These are phyloP conservation scores for Volucella bombylans DNA, from an alignment of 2,888 invertebrate genomes.

Conservation along the genomic window DNA sequence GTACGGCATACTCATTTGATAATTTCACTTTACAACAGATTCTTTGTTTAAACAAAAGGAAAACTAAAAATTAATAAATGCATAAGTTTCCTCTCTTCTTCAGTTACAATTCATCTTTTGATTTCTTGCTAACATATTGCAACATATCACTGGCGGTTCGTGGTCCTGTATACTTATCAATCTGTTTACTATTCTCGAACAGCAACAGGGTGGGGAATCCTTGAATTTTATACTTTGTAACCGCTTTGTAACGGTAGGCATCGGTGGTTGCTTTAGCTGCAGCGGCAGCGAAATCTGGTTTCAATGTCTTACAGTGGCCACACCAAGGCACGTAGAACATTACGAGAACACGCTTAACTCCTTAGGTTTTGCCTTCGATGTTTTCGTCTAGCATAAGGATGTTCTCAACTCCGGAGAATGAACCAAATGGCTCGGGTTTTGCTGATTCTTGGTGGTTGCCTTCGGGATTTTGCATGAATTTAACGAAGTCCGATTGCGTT, in stretches of 20 bases:
- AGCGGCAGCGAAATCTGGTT: constrained; percentile 86
- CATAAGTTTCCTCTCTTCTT: not conserved
- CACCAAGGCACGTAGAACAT: constrained; percentile 96
- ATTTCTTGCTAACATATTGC: constrained; percentile 50
- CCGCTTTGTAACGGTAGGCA: constrained; percentile 82
- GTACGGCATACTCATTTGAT: too few relatives aligned
- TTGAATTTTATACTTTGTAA: constrained; percentile 85
- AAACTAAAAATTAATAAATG: constrained; percentile 37
- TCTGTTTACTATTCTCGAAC: constrained; percentile 84
- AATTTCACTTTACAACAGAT: too few relatives aligned
- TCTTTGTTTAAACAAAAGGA: not conserved
- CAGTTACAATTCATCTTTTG: constrained; percentile 59
- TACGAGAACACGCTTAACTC: constrained; percentile 90
- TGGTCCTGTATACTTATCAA: constrained; percentile 85
- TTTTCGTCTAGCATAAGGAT: constrained; percentile 84
- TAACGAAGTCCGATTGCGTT: constrained; percentile 84
- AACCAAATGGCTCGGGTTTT: constrained; percentile 80
- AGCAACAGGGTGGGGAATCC: constrained; percentile 88
- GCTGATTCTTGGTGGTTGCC: constrained; percentile 71
- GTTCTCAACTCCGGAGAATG: constrained; percentile 82
- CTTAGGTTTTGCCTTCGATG: constrained; percentile 88
- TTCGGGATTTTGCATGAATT: constrained; percentile 76
- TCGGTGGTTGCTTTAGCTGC: constrained; percentile 79
- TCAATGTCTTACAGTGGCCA: constrained; percentile 87
- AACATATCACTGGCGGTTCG: constrained; percentile 84